Evolutionary conservation across 2,888 invertebrate genomes (phyloP).

Genomic region (Acronicta leporina): DNA sequence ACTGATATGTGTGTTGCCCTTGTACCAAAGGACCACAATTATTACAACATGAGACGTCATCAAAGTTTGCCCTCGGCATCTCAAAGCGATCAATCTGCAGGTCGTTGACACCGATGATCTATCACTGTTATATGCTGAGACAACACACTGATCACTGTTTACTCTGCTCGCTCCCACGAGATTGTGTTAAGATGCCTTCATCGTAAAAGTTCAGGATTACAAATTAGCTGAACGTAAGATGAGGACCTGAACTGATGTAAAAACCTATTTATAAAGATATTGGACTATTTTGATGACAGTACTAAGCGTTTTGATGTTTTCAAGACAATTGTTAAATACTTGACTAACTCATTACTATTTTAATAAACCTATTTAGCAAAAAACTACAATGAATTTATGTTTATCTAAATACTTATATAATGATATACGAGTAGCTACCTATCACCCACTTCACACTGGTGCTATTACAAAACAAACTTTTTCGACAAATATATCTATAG

Average conservation of each 20-base stretch:
- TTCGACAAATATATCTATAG: constrained; percentile 6
- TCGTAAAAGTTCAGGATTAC: constrained; percentile 32
- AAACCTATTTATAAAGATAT: background rate
- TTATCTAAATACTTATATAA: no score
- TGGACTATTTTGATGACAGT: background rate
- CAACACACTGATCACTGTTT: constrained; percentile 68
- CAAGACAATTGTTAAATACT: no score
- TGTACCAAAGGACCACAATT: background rate
- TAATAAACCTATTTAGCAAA: no score
- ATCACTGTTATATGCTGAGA: constrained; percentile 69
- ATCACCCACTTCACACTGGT: background rate
- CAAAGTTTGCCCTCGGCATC: constrained; percentile 21
- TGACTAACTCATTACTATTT: no score
- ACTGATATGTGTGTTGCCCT: background rate
- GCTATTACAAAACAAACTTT: constrained; percentile 13
- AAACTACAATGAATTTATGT: no score
- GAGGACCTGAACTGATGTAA: background rate
- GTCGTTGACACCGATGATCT: constrained; percentile 68
- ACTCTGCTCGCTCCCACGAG: constrained; percentile 69
- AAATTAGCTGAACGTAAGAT: constrained; percentile 17
- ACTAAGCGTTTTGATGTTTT: no score
- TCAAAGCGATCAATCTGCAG: constrained; percentile 58
- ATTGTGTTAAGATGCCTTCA: constrained; percentile 58
- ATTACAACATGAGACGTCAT: constrained; percentile 18
- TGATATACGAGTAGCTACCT: no score